Percentiles rank a stretch among this genome's conserved stretches.
Conservation (phyloP, 23 tunicate species). For the Halocynthia aurantium region DNA sequence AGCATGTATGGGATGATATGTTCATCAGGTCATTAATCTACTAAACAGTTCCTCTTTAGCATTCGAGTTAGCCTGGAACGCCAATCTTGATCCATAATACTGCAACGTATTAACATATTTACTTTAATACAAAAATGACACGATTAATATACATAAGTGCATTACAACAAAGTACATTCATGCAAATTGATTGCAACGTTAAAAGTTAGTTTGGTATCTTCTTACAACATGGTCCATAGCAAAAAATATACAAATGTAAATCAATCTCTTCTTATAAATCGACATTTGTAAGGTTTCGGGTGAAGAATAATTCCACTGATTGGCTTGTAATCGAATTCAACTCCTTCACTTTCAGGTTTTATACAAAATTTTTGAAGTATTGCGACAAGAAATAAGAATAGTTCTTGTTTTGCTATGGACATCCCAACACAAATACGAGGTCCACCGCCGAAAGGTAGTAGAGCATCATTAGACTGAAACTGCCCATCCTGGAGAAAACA, state of each 20-base stretch:
- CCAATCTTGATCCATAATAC: too few species aligned
- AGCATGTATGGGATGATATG: too few species aligned
- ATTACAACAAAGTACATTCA: too few species aligned
- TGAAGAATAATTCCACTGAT: not conserved
- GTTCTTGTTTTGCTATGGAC: not conserved
- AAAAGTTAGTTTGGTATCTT: too few species aligned
- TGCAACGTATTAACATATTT: too few species aligned
- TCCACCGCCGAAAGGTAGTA: constrained; percentile 1
- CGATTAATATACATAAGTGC: not conserved
- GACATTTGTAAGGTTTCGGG: not conserved
- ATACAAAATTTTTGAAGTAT: constrained; percentile 4
- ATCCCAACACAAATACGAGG: constrained; percentile 2
- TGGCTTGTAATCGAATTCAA: not conserved
- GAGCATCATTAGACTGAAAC: not conserved
- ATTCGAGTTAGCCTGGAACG: too few species aligned
- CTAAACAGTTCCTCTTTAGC: too few species aligned
- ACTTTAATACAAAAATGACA: not conserved
- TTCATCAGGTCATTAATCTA: too few species aligned
- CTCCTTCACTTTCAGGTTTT: constrained; percentile 1
- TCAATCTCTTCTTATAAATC: not conserved
- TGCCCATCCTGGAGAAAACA: not conserved
- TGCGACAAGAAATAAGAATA: not conserved
- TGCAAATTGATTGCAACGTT: too few species aligned
- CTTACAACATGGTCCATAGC: too few species aligned
- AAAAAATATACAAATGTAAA: too few species aligned